These are phyloP conservation scores for Microplitis demolitor DNA, from an alignment of 1,140 invertebrate species.

Conservation along the genomic window DNA sequence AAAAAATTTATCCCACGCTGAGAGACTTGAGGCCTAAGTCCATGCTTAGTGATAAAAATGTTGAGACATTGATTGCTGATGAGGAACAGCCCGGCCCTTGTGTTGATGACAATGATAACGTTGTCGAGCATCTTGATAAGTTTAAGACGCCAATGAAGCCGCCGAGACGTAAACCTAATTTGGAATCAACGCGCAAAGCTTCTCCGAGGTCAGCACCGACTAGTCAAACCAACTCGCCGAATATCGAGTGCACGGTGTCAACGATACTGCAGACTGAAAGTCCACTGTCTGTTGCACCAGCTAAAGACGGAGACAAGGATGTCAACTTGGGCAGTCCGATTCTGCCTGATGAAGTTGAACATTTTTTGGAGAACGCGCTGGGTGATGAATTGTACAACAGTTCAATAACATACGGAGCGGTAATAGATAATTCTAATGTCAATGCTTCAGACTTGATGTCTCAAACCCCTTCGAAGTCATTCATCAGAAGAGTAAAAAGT, in stretches of 20 bases:
- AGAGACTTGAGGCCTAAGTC: conserved; percentile 6
- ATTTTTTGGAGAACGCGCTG: conserved; percentile 44
- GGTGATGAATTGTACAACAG: conserved; percentile 41
- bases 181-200: not conserved
- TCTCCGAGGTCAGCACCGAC: conserved; percentile 4
- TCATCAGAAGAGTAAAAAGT: not conserved
- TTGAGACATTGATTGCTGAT: no score
- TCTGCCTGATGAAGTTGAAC: conserved; percentile 38
- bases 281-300: not conserved
- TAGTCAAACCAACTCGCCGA: conserved; percentile 2
- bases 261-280: conserved; percentile 16
- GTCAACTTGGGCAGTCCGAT: not conserved
- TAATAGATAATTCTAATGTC: conserved; percentile 19
- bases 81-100: not conserved
- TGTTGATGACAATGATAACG: not conserved
- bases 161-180: not conserved
- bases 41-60: no score
- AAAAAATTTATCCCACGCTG: conserved; percentile 22
- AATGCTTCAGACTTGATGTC: conserved; percentile 32
- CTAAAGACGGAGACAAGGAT: not conserved
- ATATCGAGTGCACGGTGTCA: conserved; percentile 28
- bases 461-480: conserved; percentile 14
- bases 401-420: conserved; percentile 26
- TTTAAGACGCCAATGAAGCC: not conserved
- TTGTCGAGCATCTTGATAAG: not conserved